phyloP scores from a whole-genome alignment of 2,797 vertebrate genomes.

The Aldrovandia affinis region DNA sequence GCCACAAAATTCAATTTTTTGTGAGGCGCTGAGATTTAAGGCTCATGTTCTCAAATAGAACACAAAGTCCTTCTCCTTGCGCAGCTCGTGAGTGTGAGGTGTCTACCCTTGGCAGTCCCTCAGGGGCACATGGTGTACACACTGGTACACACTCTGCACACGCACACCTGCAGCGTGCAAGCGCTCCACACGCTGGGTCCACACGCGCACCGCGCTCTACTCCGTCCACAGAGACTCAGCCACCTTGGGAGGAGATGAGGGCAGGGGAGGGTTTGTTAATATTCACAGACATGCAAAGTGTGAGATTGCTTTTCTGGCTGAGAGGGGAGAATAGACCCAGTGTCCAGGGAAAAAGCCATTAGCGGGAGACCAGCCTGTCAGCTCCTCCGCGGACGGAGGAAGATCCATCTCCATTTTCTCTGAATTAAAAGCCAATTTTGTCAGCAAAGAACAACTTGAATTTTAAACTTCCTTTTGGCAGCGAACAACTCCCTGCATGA shows the following conservation, averaged over 20 bases:
- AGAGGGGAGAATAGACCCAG: slow-evolving; percentile 64
- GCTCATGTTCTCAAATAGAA: background rate
- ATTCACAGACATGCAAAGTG: slow-evolving; percentile 77
- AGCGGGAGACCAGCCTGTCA: slow-evolving; percentile 70
- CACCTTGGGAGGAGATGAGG: slow-evolving; percentile 37
- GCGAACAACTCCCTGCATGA: background rate
- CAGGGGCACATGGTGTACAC: background rate
- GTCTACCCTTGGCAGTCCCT: background rate
- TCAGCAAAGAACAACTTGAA: slow-evolving; percentile 50
- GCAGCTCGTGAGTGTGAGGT: background rate
- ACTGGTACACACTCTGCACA: background rate
- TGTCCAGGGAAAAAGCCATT: slow-evolving; percentile 69
- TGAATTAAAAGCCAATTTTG: slow-evolving; percentile 67
- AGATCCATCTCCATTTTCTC: slow-evolving; percentile 73
- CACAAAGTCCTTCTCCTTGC: background rate
- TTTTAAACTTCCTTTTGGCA: slow-evolving; percentile 40
- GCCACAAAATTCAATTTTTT: background rate
- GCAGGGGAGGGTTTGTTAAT: slow-evolving; percentile 71
- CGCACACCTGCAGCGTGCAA: background rate
- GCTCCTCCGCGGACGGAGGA: slow-evolving; percentile 63
- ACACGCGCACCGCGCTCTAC: slow-evolving; percentile 56
- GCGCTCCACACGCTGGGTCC: background rate
- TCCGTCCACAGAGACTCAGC: slow-evolving; percentile 52
- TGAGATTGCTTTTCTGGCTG: slow-evolving; percentile 73
- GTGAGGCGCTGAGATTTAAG: background rate